Evolutionary conservation across 2,888 invertebrate species (phyloP).

Genomic region (Autographa gamma): DNA sequence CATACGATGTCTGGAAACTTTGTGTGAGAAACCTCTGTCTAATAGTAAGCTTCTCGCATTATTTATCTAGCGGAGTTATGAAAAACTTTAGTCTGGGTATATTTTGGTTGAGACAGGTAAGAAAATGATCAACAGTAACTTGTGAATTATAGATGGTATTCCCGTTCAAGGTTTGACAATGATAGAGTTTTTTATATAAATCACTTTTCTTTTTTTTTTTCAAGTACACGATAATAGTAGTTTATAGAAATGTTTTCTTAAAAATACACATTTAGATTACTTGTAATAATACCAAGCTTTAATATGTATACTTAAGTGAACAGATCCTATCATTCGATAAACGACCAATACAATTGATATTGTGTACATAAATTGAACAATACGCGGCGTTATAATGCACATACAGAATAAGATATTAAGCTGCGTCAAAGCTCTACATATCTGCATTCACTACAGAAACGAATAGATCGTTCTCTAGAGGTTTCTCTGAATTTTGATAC

Average conservation of each 20-base stretch:
- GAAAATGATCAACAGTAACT: background rate
- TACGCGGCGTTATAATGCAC: conserved; percentile 24
- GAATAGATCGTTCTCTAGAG: conserved; percentile 58
- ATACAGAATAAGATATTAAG: conserved; percentile 65
- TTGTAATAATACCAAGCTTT: too few species aligned
- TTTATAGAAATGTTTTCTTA: too few species aligned
- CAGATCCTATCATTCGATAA: background rate
- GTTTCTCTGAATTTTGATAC: conserved; percentile 61
- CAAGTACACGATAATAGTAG: too few species aligned
- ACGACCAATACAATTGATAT: background rate
- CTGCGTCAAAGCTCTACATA: conserved; percentile 57
- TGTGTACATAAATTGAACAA: conserved; percentile 9
- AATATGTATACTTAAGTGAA: too few species aligned
- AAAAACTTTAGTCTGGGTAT: background rate
- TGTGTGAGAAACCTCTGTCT: background rate
- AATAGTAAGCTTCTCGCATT: background rate
- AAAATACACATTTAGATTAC: too few species aligned
- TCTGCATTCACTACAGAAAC: conserved; percentile 59
- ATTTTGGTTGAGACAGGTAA: background rate
- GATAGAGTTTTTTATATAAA: background rate
- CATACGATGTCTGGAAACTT: background rate
- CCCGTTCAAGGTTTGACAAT: background rate
- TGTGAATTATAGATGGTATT: background rate
- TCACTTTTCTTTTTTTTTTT: background rate
- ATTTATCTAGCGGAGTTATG: background rate